These are phyloP conservation scores for Festucalex cinctus DNA, from an alignment of 2,113 vertebrate genomes.

Conservation along the genomic window DNA sequence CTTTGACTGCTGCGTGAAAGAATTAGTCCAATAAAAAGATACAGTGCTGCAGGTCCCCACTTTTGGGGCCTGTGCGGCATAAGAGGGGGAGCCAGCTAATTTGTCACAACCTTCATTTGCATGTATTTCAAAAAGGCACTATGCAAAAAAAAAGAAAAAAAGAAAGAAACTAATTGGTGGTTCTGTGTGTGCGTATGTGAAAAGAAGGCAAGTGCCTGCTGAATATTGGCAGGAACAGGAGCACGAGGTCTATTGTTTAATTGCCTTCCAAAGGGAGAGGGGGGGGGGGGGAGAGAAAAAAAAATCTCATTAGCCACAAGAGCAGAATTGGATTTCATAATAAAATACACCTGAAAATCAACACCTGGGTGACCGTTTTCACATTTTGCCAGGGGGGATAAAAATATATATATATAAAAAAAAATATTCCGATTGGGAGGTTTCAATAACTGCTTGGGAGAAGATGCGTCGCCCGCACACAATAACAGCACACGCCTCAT, in stretches of 20 bases:
- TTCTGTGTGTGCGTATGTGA: conserved; percentile 56
- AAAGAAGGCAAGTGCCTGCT: conserved; percentile 30
- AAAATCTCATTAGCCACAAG: conserved; percentile 45
- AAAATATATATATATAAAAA: conserved; percentile 1
- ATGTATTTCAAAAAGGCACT: conserved; percentile 38
- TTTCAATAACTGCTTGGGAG: conserved; percentile 1
- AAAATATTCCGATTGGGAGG: background rate
- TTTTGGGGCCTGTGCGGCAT: conserved; percentile 42
- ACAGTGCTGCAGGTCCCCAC: conserved; percentile 28
- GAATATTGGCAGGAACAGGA: conserved; percentile 41
- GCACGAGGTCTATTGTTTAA: conserved; percentile 51
- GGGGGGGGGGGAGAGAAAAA: conserved; percentile 7
- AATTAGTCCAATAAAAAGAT: conserved; percentile 51
- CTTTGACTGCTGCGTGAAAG: conserved; percentile 43
- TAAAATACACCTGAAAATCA: conserved; percentile 18
- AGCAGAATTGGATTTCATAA: conserved; percentile 26
- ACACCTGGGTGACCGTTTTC: conserved; percentile 8
- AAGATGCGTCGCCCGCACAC: background rate
- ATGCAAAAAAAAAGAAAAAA: conserved; percentile 40
- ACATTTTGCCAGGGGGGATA: conserved; percentile 7
- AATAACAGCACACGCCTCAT: conserved; percentile 26
- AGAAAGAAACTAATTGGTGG: conserved; percentile 61
- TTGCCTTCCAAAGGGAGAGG: conserved; percentile 42
- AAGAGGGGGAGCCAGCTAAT: conserved; percentile 55
- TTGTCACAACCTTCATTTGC: conserved; percentile 63